Base-by-base conservation (phyloP, 2,797 vertebrate species). In the Mus caroli region DNA sequence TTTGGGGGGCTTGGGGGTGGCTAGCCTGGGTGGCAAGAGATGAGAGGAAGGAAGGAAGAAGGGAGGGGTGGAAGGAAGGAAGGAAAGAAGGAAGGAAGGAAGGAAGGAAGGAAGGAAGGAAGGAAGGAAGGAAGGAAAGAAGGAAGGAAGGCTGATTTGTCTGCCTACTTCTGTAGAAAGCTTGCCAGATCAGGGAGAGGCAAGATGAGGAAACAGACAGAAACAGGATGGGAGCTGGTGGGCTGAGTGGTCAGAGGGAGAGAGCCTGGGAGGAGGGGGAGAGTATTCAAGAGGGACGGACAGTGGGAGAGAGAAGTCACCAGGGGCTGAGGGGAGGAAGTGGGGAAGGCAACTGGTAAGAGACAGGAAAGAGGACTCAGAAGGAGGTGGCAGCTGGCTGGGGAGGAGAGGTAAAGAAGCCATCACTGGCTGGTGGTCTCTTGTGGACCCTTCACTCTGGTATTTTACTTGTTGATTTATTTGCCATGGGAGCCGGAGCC, bases 91-190 rank as follows among this genome's bases (percentile, higher is more conserved):
- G 43, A 10, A 46, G 5, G 15, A 10, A 20, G 3, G 24, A 9
- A 9, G 46, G 43, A 17, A 15, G 28, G 28, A 4, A 34, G 6
- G 26, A 4, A 31, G 7, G 26, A 8, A 9, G 1, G 24, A 3
- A 22, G 8, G 17, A 1, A 22, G 22, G 40, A 3, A 71, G 17
- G 69, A 0, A 37, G 17, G n/a, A 3, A 24, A 8, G 77, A 0
- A 80, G 78, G 52, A 0, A 54, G 20, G 46, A 11, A 43, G 22
- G 19, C 6, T 7, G 54, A n/a, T 31, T 62, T 84, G n/a, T 62
- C 24, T 40, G 56, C 12, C 52, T 80, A 37, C 34, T 82, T 26
- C 31, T 10, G 14, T 58, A 31, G 10, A 31, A 88, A 17, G 24
- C 28, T 34, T 40, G 20, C 56, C 24, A 12, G 1, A 34, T 37